These are phyloP conservation scores for Luscinia luscinia DNA, from an alignment of 2,797 vertebrate species.

Conservation along the genomic window DNA sequence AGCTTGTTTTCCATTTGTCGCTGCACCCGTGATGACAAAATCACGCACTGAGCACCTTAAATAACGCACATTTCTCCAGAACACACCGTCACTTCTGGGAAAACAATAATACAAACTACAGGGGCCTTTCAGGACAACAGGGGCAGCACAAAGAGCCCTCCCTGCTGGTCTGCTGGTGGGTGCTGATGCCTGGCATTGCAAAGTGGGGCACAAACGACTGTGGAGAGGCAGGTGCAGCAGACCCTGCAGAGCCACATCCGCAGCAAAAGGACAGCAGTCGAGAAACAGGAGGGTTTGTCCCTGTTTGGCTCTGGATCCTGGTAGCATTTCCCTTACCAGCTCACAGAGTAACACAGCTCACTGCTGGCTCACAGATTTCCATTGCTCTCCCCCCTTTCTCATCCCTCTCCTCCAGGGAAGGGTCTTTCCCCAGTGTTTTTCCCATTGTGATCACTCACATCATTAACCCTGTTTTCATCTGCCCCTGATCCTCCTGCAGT, in stretches of 20 bases:
- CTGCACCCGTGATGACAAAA: neutral
- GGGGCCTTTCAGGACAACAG: neutral
- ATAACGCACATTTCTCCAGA: neutral
- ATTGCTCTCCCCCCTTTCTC: fast-evolving
- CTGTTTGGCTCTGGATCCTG: neutral
- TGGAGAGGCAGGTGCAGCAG: neutral
- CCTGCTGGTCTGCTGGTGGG: fast-evolving
- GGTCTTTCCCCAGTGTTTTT: neutral
- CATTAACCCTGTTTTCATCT: neutral
- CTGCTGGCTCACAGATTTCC: neutral
- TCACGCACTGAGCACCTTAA: neutral
- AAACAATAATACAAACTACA: neutral
- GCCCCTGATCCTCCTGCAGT: neutral
- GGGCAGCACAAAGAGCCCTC: neutral
- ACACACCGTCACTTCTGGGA: neutral
- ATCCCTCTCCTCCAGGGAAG: neutral
- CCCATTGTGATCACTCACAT: neutral
- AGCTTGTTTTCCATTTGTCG: neutral
- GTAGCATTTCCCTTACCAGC: neutral
- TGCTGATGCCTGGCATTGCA: neutral
- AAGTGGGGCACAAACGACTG: fast-evolving
- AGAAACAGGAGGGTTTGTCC: neutral
- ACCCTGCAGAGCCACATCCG: too few species aligned
- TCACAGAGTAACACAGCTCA: neutral
- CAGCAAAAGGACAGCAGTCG: fast-evolving